Conservation (phyloP, 2,113 vertebrate species). For the Typhlomys cinereus region DNA sequence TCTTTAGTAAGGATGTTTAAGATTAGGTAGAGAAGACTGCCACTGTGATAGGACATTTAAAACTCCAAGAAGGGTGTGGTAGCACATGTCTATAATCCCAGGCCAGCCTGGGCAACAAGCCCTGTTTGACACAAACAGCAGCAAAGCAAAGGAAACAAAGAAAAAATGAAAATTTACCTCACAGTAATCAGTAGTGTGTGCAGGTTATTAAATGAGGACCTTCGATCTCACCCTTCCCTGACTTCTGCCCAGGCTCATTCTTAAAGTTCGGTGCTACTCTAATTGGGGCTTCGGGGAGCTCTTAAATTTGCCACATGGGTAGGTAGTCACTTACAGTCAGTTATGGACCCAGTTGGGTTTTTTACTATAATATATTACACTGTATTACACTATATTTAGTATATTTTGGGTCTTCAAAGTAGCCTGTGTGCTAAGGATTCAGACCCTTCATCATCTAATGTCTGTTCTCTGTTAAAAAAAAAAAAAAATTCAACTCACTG, state of each 20-base stretch:
- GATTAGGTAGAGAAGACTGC: conserved; percentile 2
- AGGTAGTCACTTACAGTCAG: background rate
- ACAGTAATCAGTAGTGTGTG: conserved; percentile 27
- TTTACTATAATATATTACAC: background rate
- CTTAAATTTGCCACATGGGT: background rate
- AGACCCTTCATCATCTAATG: background rate
- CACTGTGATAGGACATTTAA: conserved; percentile 17
- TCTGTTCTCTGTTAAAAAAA: conserved; percentile 26
- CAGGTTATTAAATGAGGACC: conserved; percentile 9
- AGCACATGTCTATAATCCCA: background rate
- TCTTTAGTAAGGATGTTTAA: background rate
- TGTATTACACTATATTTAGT: no score
- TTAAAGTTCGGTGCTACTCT: conserved; percentile 65
- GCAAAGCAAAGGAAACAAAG: background rate
- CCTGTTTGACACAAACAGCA: background rate
- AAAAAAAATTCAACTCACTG: background rate
- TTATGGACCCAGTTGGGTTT: background rate
- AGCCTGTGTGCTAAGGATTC: conserved; percentile 22
- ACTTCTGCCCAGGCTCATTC: background rate
- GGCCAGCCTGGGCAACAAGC: background rate
- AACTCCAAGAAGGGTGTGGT: background rate
- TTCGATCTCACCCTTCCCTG: conserved; percentile 14
- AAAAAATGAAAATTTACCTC: conserved; percentile 54
- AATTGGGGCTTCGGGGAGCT: conserved; percentile 18
- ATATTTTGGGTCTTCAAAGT: background rate